phyloP scores from a whole-genome alignment of 2,113 vertebrate genomes.

The Prunella fulvescens region DNA sequence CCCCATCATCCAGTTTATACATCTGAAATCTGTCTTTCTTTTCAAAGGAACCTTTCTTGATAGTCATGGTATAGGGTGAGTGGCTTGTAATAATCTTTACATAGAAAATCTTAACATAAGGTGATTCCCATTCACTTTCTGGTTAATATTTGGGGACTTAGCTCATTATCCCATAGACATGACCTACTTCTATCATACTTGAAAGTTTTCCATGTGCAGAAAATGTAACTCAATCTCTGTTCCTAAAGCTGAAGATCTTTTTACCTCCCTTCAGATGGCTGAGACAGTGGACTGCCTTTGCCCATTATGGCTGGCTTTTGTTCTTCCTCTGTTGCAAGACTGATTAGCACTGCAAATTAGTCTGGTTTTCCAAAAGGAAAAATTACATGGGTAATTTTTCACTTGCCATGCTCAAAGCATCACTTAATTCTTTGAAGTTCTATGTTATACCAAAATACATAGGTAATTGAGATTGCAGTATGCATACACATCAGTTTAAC shows the following conservation, averaged over 20 bases:
- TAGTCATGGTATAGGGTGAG: not conserved
- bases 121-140: not conserved
- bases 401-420: not conserved
- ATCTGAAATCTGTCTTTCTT: not conserved
- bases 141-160: not conserved
- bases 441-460: not conserved
- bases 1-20: not conserved
- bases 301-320: not conserved
- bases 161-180: not conserved
- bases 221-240: not conserved
- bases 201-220: not conserved
- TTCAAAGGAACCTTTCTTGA: not conserved
- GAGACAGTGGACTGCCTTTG: not conserved
- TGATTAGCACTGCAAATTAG: not conserved
- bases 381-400: not conserved
- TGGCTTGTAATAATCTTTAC: not conserved
- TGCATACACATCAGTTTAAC: not conserved
- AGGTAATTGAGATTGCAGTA: not conserved
- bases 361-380: not conserved
- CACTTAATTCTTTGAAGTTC: not conserved
- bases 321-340: not conserved
- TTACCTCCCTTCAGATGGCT: not conserved
- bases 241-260: not conserved
- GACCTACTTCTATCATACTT: not conserved
- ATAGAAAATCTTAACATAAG: not conserved